phyloP scores from a whole-genome alignment of 2,113 vertebrate species.

The Anseranas semipalmata region DNA sequence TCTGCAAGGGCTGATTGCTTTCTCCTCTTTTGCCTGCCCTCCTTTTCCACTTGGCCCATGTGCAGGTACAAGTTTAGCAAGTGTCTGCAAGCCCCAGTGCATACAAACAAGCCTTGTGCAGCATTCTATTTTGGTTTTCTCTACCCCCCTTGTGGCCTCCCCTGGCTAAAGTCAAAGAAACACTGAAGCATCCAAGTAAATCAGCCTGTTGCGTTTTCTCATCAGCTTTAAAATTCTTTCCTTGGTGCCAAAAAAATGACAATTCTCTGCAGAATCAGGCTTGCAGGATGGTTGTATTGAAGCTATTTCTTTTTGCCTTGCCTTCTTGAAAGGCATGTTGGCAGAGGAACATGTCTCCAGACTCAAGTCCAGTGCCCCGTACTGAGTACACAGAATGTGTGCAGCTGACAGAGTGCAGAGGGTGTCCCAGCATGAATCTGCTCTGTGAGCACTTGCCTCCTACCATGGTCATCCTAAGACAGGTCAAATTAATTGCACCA shows the following conservation, averaged over 20 bases:
- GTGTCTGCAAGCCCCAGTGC: constrained; percentile 39
- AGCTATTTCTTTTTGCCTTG: constrained; percentile 39
- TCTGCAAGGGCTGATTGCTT: neutral
- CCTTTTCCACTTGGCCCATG: neutral
- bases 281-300: constrained; percentile 14
- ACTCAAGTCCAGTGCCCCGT: neutral
- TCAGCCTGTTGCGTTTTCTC: constrained; percentile 56
- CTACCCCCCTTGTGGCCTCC: neutral
- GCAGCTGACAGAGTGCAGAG: neutral
- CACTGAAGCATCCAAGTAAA: constrained; percentile 62
- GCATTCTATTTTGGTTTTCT: constrained; percentile 45
- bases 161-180: constrained; percentile 54
- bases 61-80: constrained; percentile 20
- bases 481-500: neutral
- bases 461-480: neutral
- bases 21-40: neutral
- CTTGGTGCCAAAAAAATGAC: constrained; percentile 44
- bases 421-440: neutral
- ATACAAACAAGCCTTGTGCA: constrained; percentile 44
- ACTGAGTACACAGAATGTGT: neutral
- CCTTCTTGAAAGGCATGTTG: neutral
- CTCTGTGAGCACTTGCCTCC: neutral
- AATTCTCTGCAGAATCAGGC: constrained; percentile 23
- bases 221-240: constrained; percentile 42
- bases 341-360: neutral